Conservation (phyloP, 2,888 invertebrate species). For the Phalera bucephala region DNA sequence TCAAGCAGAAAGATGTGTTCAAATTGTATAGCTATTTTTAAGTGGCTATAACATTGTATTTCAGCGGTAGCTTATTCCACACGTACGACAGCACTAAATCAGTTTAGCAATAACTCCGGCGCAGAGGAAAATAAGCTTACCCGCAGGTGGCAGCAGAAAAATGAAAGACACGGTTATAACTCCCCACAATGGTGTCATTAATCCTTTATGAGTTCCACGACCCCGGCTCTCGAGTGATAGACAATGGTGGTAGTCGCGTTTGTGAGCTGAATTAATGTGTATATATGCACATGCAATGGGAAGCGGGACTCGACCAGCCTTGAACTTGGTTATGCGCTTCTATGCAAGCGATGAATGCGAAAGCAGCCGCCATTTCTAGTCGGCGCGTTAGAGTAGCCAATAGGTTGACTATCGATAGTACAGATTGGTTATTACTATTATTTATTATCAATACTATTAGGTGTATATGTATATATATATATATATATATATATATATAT, state of each 20-base stretch:
- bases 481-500: too few relatives aligned
- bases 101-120: conserved; percentile 22
- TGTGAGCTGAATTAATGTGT: conserved; percentile 78
- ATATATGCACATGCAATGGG: conserved; percentile 74
- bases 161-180: conserved; percentile 54
- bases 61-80: not conserved
- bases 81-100: not conserved
- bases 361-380: conserved; percentile 71
- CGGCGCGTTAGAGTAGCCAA: too few relatives aligned
- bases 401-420: too few relatives aligned
- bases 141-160: conserved; percentile 58
- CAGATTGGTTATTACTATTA: too few relatives aligned
- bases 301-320: conserved; percentile 75
- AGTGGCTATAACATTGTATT: too few relatives aligned
- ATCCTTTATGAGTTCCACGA: conserved; percentile 75
- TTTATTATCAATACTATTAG: too few relatives aligned
- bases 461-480: too few relatives aligned
- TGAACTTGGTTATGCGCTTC: conserved; percentile 74
- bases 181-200: conserved; percentile 75
- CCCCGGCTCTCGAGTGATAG: conserved; percentile 69
- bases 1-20: too few relatives aligned
- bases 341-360: conserved; percentile 66
- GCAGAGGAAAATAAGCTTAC: conserved; percentile 24
- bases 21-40: too few relatives aligned
- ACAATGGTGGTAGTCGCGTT: conserved; percentile 76